phyloP scores from a whole-genome alignment of 2,113 vertebrate genomes.

The Himantopus leucocephalus region DNA sequence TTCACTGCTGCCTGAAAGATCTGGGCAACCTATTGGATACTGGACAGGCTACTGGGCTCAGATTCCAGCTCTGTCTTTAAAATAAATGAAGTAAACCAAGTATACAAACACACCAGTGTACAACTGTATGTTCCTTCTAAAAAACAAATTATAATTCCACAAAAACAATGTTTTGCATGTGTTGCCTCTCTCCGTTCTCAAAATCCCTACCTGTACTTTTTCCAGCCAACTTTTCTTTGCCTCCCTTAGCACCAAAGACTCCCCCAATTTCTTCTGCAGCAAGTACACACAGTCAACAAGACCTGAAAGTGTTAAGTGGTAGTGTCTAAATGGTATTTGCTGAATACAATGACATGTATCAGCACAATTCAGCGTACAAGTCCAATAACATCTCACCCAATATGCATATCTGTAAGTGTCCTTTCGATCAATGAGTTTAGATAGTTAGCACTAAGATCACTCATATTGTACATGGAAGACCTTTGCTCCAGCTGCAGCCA shows the following conservation, averaged over 20 bases:
- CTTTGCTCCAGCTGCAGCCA: neutral
- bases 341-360: rapidly evolving
- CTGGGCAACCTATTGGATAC: neutral
- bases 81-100: neutral
- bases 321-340: neutral
- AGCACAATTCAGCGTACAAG: neutral
- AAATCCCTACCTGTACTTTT: neutral
- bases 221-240: neutral
- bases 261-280: neutral
- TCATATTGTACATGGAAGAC: neutral
- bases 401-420: neutral
- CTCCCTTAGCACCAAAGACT: neutral
- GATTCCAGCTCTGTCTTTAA: neutral
- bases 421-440: neutral
- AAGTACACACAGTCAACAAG: neutral
- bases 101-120: neutral
- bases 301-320: rapidly evolving
- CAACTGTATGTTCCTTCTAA: neutral
- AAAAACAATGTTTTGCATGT: neutral
- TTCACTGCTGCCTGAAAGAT: neutral
- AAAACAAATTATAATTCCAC: neutral
- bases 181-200: neutral
- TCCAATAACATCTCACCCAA: neutral
- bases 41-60: neutral
- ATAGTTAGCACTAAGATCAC: neutral